Conservation (phyloP, 1,140 invertebrate species). For the Temnothorax nylanderi region DNA sequence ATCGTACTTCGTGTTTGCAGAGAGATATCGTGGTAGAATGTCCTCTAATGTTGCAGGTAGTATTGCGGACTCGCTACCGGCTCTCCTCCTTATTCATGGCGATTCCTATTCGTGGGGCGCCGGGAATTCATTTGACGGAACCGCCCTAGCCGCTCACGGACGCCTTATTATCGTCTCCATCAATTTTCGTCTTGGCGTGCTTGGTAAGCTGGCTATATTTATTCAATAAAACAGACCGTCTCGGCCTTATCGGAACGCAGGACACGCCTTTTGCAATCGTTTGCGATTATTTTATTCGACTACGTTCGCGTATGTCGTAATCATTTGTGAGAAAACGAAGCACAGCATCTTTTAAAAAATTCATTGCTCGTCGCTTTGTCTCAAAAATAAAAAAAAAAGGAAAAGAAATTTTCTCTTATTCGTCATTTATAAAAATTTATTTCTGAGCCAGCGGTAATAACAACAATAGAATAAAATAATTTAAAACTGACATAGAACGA, state of each 20-base stretch:
- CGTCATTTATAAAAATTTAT: not conserved
- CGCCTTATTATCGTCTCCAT: conserved; percentile 98
- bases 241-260: not conserved
- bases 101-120: conserved; percentile 98
- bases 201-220: conserved; percentile 90
- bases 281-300: conserved; percentile 16
- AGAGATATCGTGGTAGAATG: conserved; percentile 36
- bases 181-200: conserved; percentile 98
- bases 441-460: not conserved
- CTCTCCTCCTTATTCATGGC: conserved; percentile 96
- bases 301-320: not conserved
- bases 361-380: not conserved
- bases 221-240: not conserved
- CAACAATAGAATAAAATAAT: not conserved
- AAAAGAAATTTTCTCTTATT: not conserved
- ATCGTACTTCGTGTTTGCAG: not conserved
- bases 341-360: not conserved
- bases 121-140: conserved; percentile 97
- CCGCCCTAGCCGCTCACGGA: conserved; percentile 94
- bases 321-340: not conserved
- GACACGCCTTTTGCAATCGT: not conserved
- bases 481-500: not conserved
- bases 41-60: conserved; percentile 76
- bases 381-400: not conserved
- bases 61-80: conserved; percentile 87